phyloP scores from a whole-genome alignment of 1,140 invertebrate species.

The Lepidotrigona ventralis region DNA sequence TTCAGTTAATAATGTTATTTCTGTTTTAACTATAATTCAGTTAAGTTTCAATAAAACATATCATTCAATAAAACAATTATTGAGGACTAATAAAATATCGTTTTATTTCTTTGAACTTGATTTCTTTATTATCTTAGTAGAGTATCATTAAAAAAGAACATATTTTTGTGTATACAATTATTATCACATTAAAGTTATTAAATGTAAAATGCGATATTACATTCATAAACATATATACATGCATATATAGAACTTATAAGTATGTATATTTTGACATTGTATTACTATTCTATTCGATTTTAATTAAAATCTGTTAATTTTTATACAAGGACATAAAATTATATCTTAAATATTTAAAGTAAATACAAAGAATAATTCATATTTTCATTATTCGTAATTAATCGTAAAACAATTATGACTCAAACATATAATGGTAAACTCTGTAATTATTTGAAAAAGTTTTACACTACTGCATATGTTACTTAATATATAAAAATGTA shows the following conservation, averaged over 20 bases:
- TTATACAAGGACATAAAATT: background rate
- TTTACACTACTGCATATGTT: background rate
- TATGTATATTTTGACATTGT: background rate
- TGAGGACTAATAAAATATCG: background rate
- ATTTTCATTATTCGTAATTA: background rate
- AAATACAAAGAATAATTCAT: background rate
- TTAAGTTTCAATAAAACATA: background rate
- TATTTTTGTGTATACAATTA: slow-evolving; percentile 14
- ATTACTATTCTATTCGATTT: background rate
- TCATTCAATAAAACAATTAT: background rate
- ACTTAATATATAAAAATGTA: slow-evolving; percentile 6
- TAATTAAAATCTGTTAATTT: background rate
- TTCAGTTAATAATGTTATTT: background rate
- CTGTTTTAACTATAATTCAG: background rate
- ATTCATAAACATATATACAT: slow-evolving; percentile 5
- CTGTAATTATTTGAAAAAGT: background rate
- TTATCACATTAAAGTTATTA: slow-evolving; percentile 17
- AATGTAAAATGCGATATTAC: slow-evolving; percentile 3
- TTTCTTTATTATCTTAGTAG: slow-evolving; percentile 6
- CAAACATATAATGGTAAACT: background rate
- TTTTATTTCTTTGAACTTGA: background rate
- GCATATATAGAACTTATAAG: background rate
- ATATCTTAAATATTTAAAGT: background rate
- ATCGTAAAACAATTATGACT: background rate
- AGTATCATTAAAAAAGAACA: background rate